Base-by-base conservation (phyloP, 1,140 invertebrate species). In the Drosophila murphyi region DNA sequence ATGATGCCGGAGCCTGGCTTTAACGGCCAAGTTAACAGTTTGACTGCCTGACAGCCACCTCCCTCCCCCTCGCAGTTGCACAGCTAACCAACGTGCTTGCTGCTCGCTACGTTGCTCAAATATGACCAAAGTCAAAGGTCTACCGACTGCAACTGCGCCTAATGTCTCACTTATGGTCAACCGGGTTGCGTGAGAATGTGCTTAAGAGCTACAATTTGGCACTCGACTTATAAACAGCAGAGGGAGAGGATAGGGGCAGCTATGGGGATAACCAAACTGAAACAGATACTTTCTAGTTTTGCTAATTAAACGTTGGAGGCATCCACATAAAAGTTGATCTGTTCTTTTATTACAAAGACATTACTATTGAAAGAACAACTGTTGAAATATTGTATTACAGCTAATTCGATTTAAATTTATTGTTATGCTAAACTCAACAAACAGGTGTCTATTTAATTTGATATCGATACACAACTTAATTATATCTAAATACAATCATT, bases 161-260 rank as follows among this genome's bases (percentile, higher is more conserved):
- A 83, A 87, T 87, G 83, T 87, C 83, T 87, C 83, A 87, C 83
- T 87, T 83, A 87, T 72, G 73, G 73, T 50, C 68, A 71, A 51
- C n/a, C 34, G 48, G 39, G 37, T 57, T 88, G 83, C 83, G 83
- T 82, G 82, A 87, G 83, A 76, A 75, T 65, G 10, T 47, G 43
- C 41, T 48, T 52, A 67, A 47, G 45, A 50, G 59, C 29, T 35
- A 47, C 43, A 61, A 48, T 34, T 60, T 8, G n/a, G 31, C 54
- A 55, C 52, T 55, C 52, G 34, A 12, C 12, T 28, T 43, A n/a
- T 43, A n/a, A n/a, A 1, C 1, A 43, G 39, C 12, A 39, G 34
- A 31, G 51, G 5, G 32, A 4, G 34, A 32, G 28, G 6, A 4
- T 4, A 4, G 29, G 28, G 7, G 35, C 8, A 48, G 10, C n/a